phyloP scores from a whole-genome alignment of 2,888 invertebrate species.

The Mycogona germanica region DNA sequence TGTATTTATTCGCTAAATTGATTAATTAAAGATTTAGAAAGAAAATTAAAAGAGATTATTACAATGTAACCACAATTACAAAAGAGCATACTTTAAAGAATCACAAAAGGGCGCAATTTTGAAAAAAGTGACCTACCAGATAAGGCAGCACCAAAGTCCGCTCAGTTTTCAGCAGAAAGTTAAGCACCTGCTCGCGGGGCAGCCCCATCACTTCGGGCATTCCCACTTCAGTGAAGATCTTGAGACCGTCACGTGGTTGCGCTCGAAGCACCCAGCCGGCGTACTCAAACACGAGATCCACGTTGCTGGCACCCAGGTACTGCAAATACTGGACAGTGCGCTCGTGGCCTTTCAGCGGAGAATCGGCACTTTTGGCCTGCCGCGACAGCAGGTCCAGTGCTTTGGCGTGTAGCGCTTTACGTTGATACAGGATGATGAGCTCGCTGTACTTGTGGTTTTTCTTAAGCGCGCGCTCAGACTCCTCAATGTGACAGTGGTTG shows the following conservation, averaged over 20 bases:
- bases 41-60: background rate
- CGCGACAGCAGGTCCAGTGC: conserved; percentile 76
- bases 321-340: conserved; percentile 85
- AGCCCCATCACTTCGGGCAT: conserved; percentile 75
- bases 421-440: conserved; percentile 88
- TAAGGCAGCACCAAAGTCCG: conserved; percentile 77
- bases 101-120: too few relatives aligned
- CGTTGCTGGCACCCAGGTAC: conserved; percentile 60
- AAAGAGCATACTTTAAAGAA: too few relatives aligned
- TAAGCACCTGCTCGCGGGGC: conserved; percentile 75
- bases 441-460: conserved; percentile 83
- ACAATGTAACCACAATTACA: too few relatives aligned
- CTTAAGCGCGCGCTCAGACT: conserved; percentile 78
- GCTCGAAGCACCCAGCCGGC: conserved; percentile 81
- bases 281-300: conserved; percentile 85
- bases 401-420: conserved; percentile 80
- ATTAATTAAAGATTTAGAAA: background rate
- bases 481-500: conserved; percentile 83
- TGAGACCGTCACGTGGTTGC: conserved; percentile 77
- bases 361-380: conserved; percentile 38
- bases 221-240: conserved; percentile 74
- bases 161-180: conserved; percentile 72
- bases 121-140: conserved; percentile 43
- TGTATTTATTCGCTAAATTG: too few relatives aligned
- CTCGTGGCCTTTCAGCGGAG: conserved; percentile 55